Evolutionary conservation across 2,888 invertebrate species (phyloP), one percentile per base, ranked within the genome.

Genomic region (Mactromeris polynyma): DNA sequence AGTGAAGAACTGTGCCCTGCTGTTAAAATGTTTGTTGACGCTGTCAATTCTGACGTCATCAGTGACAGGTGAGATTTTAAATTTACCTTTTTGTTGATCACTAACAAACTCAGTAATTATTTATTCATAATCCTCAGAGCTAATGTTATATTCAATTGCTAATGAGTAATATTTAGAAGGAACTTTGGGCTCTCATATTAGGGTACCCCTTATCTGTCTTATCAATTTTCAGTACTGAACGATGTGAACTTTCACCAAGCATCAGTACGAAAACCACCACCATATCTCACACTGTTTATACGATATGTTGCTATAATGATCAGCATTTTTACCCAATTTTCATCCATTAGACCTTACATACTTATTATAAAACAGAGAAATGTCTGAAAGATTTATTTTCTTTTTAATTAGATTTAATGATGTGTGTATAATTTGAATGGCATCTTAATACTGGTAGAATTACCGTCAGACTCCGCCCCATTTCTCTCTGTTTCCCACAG

Each of bases 1-100:
- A 17, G 14, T 77, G 21, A 81, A 81, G 78, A 46, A 40, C 81
- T 58, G 83, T 88, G 86, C 89, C 79, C 91, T 46, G 51, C 46
- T 64, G 46, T 40, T 89, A 58, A 46, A 81, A 79, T 77, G 84
- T 81, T 38, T 84, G 19, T 7, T 89, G 21, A 78, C 78, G 46
- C 26, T 77, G 21, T 33, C 64, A 31, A 26, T 58, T 11, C n/a
- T 89, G 81, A 58, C 73, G 3, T 54, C 86, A 31, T 26, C 58
- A n/a, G 82, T 42, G 40, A 77, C 73, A 87, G 86, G 86, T 87
- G 69, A 31, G 83, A 7, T 46, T 46, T 46, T 3, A 26, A 64
- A n/a, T n/a, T n/a, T 26, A 17, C 19, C 11, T 64, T 64, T 64
- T 26, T 26, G 26, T 7, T 21, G n/a, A 58, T 58, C 26, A 2